Percentiles rank a stretch among this genome's conserved stretches.
Evolutionary conservation across 2,888 invertebrate genomes (phyloP).

Genomic region (Frankliniella fusca): DNA sequence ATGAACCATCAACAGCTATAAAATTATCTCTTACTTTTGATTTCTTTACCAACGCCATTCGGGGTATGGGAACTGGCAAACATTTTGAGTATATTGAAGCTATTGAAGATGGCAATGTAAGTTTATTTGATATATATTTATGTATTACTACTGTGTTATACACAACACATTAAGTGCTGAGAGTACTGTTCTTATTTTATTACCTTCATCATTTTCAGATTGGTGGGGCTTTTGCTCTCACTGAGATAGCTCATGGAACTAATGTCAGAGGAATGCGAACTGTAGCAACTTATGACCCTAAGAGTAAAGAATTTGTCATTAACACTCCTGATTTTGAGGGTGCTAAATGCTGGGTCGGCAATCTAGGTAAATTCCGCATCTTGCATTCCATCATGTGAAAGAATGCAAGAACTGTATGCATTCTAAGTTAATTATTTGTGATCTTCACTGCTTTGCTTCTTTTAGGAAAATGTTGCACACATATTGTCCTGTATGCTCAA

Average conservation of each 20-base stretch:
- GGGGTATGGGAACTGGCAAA: conserved; percentile 50
- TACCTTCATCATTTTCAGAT: conserved; percentile 44
- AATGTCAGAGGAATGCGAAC: conserved; percentile 90
- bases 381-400: conserved; percentile 30
- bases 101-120: conserved; percentile 45
- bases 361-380: conserved; percentile 65
- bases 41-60: conserved; percentile 51
- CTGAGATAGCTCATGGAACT: conserved; percentile 92
- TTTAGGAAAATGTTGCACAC: conserved; percentile 74
- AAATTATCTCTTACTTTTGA: conserved; percentile 46
- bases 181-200: conserved; percentile 35
- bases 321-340: conserved; percentile 92
- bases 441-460: conserved; percentile 33
- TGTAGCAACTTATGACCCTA: conserved; percentile 78
- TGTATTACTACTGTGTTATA: background rate
- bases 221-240: conserved; percentile 79
- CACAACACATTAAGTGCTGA: too few species aligned
- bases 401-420: conserved; percentile 24
- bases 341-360: conserved; percentile 95
- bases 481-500: conserved; percentile 84
- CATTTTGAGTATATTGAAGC: conserved; percentile 47
- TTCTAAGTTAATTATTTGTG: background rate
- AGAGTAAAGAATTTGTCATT: conserved; percentile 74
- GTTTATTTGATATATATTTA: conserved; percentile 35
- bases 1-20: conserved; percentile 46